Evolutionary conservation across 2,113 vertebrate genomes (phyloP).

Genomic region (Macrotus californicus): DNA sequence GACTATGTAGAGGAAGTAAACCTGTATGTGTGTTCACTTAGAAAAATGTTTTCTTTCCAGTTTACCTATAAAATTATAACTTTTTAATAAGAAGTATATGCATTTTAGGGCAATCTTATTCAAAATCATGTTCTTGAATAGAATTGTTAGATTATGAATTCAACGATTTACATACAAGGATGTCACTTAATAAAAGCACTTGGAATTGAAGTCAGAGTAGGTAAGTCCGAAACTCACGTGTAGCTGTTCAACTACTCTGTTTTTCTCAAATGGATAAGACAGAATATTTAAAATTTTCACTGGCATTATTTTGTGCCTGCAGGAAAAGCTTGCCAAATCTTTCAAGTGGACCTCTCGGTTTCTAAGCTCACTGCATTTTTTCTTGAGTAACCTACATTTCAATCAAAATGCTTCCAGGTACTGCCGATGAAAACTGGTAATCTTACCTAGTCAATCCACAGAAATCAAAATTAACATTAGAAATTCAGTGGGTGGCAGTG

Average conservation of each 20-base stretch:
- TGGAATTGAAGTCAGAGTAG: neutral
- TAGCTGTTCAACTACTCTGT: neutral
- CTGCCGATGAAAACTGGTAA: constrained; percentile 26
- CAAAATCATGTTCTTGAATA: neutral
- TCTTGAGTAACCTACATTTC: neutral
- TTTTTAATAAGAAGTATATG: neutral
- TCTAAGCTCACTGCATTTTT: neutral
- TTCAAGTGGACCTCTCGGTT: constrained; percentile 21
- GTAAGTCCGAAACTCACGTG: neutral
- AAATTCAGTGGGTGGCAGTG: constrained; percentile 2
- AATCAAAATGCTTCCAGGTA: constrained; percentile 17
- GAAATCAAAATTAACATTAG: constrained; percentile 15
- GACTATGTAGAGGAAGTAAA: neutral
- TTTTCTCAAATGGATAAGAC: constrained; percentile 19
- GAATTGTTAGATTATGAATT: neutral
- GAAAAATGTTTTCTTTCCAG: neutral
- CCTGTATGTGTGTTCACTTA: neutral
- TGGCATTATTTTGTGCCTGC: constrained; percentile 17
- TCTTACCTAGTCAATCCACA: neutral
- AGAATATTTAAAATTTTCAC: constrained; percentile 10
- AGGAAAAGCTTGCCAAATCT: constrained; percentile 27
- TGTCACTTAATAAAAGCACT: neutral
- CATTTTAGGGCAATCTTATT: neutral
- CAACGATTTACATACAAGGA: neutral
- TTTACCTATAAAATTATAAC: neutral